A percentile compares a stretch with the other conserved stretches of the same genome.
phyloP scores from a whole-genome alignment of 2,888 invertebrate species.

The Leptinotarsa juncta region DNA sequence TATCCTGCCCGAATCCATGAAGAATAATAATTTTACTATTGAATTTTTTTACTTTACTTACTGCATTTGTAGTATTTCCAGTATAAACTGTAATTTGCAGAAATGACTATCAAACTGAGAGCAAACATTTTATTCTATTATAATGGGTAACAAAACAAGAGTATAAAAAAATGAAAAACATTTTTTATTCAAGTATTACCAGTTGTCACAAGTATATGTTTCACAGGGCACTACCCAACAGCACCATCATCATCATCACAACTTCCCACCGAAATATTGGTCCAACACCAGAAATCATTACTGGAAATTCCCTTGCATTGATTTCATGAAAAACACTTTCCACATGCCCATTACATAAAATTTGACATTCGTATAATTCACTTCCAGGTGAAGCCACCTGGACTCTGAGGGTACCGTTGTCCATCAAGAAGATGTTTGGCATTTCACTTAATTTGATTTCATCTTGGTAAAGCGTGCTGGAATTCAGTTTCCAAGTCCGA shows the following conservation, averaged over 20 bases:
- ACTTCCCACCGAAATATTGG: neutral
- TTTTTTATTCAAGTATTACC: too few species aligned
- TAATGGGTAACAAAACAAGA: too few species aligned
- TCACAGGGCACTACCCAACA: neutral
- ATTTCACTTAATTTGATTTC: neutral
- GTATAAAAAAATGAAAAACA: too few species aligned
- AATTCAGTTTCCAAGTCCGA: neutral
- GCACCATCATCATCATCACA: neutral
- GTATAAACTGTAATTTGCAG: too few species aligned
- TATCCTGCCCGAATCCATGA: too few species aligned
- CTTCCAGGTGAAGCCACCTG: neutral
- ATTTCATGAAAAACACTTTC: neutral
- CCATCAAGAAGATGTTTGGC: neutral
- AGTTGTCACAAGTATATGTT: neutral
- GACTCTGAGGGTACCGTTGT: neutral
- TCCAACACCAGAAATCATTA: neutral
- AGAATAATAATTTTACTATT: too few species aligned
- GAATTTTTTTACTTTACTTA: too few species aligned
- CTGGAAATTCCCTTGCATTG: neutral
- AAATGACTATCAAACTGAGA: too few species aligned
- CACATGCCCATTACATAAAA: neutral
- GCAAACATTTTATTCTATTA: too few species aligned
- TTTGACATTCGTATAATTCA: neutral
- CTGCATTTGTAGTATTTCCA: too few species aligned
- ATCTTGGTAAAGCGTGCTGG: neutral